These are phyloP conservation scores for Drosophila yakuba DNA, from an alignment of 1,140 invertebrate species.

Conservation along the genomic window DNA sequence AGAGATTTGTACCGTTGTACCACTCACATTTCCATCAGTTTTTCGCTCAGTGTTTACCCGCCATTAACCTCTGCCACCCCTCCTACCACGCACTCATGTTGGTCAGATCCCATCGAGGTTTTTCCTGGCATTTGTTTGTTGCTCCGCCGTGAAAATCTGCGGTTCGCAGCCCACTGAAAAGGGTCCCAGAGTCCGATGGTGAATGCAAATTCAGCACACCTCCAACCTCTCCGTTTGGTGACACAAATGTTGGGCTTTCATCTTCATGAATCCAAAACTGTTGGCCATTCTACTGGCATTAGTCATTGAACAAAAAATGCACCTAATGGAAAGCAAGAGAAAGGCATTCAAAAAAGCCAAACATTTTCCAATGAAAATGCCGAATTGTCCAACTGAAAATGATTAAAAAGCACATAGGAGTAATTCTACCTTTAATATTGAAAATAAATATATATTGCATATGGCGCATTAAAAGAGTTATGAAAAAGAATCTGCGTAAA, in stretches of 20 bases:
- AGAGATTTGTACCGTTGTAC: not conserved
- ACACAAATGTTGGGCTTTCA: conserved; percentile 9
- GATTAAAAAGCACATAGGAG: not conserved
- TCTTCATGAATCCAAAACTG: conserved; percentile 1
- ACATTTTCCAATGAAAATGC: not conserved
- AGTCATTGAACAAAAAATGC: not conserved
- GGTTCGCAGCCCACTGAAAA: conserved; percentile 9
- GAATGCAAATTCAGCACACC: conserved; percentile 12
- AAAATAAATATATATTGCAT: too few species aligned
- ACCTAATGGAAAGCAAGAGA: not conserved
- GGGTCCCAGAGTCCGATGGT: not conserved
- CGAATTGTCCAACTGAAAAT: not conserved
- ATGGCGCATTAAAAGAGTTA: too few species aligned
- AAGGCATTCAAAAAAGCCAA: not conserved
- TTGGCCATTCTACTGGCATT: not conserved
- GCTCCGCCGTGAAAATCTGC: conserved; percentile 4
- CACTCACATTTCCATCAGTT: not conserved
- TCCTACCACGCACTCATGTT: not conserved
- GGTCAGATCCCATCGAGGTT: conserved; percentile 23
- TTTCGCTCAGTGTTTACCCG: conserved; percentile 30
- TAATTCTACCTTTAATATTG: too few species aligned
- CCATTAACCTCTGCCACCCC: conserved; percentile 2
- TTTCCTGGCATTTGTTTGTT: conserved; percentile 16
- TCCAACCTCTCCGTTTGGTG: conserved; percentile 6
- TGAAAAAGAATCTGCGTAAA: too few species aligned